phyloP scores from a whole-genome alignment of 1,140 invertebrate species.

The Lordiphosa clarofinis region DNA sequence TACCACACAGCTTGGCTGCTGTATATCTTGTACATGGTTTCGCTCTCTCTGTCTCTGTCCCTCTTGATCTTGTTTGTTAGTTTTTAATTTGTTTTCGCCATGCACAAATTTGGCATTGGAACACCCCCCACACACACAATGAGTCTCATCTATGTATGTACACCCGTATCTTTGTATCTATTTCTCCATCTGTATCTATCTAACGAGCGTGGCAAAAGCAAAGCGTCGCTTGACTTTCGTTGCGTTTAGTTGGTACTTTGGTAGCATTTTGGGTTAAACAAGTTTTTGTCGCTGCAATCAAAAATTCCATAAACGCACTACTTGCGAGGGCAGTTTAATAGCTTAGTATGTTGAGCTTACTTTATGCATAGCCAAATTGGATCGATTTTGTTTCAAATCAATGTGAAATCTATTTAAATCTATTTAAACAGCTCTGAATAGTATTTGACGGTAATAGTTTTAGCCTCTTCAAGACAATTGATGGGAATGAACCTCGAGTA shows the following conservation, averaged over 20 bases:
- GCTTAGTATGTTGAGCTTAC: too few relatives aligned
- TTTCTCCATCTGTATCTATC: constrained; percentile 26
- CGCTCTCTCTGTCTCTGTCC: background rate
- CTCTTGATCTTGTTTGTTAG: constrained; percentile 17
- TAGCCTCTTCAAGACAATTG: too few relatives aligned
- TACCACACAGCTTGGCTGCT: constrained; percentile 5
- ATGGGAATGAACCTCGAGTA: too few relatives aligned
- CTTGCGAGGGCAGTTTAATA: background rate
- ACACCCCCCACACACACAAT: constrained; percentile 29
- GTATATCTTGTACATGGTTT: background rate
- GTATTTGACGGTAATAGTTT: too few relatives aligned
- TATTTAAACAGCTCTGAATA: too few relatives aligned
- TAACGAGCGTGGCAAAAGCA: constrained; percentile 49
- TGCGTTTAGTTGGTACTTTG: constrained; percentile 33
- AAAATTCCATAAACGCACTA: constrained; percentile 4
- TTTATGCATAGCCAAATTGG: too few relatives aligned
- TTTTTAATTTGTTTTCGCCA: constrained; percentile 40
- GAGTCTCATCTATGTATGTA: constrained; percentile 8
- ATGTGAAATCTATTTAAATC: too few relatives aligned
- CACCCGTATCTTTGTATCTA: constrained; percentile 4
- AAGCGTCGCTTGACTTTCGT: constrained; percentile 54
- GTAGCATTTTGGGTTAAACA: constrained; percentile 18
- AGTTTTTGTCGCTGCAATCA: constrained; percentile 29
- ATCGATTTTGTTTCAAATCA: too few relatives aligned
- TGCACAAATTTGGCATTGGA: constrained; percentile 42